Base-by-base conservation (phyloP, 2,113 vertebrate species). In the Sebastes fasciatus region DNA sequence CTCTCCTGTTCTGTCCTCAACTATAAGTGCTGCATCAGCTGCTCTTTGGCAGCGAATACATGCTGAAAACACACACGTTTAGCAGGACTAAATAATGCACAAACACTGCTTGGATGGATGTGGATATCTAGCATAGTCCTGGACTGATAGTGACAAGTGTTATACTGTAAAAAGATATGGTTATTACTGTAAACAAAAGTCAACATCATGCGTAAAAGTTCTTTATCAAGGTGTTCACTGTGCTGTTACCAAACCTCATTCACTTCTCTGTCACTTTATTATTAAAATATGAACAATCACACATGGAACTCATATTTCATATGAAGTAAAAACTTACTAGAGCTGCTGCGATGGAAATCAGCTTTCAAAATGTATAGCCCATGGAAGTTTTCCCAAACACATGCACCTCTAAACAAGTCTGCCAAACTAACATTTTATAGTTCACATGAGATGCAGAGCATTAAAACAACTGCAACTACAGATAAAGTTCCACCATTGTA, bases 21-120 rank as follows among this genome's bases (percentile, higher is more conserved):
- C 62, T 52, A 10, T 8, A 77, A 74, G 49, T 79, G 77, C 89
- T 83, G 81, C 80, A 81, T 88, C 90, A 89, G 84, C 82, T 88
- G n/a, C 81, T 84, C 55, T 88, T 67, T 71, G 51, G 61, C 63
- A 64, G 14, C 5, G 4, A 48, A 77, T 57, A 57, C 46, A 26
- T 23, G 67, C 68, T 71, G 60, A 55, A 89, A 83, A 86, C 82
- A 85, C 23, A 75, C 26, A 76, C 11, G 45, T 79, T 16, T 21
- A 55, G 55, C 19, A 58, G 48, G 21, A 70, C 43, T 58, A 45
- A 40, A 16, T 17, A 40, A 80, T 80, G 23, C 63, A 61, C 14
- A 26, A 48, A 75, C 42, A 16, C 12, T 57, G 19, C 42, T 12
- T 8, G 5, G 40, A 23, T 13, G 21, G n/a, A 34, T 40, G 43